Base-by-base conservation (phyloP, 2,113 vertebrate genomes). In the Psittacus erithacus region DNA sequence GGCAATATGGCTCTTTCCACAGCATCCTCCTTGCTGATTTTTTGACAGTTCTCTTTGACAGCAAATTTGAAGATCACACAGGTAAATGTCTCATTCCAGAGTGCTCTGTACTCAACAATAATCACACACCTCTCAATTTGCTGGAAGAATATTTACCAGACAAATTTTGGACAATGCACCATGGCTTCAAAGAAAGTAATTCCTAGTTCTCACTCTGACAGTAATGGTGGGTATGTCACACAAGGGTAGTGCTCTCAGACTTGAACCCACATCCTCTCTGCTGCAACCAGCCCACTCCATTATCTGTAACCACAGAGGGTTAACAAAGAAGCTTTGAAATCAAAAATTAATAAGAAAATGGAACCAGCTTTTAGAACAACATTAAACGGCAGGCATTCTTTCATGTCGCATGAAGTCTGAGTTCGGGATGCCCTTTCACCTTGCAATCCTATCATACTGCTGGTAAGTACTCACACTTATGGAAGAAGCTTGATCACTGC, bases 81-180 rank as follows among this genome's bases (percentile, higher is more conserved):
- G 44, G 29, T n/a, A 84, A 75, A 0, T 0, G 55, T 24, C 52
- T 83, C 8, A 10, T 74, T 35, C 71, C 1, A 0, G 17, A 2
- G 6, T 4, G 13, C 43, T 49, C 64, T 39, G 28, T 13, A 12
- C 23, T 15, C 69, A 31, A n/a, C 2, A 2, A 33, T 52, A 53
- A 69, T 3, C 38, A 44, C 0, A 2, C 3, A 11, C 4, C 35
- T 57, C 73, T 70, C 12, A 4, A 12, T 70, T 59, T 31, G 35
- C 71, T 49, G 28, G 16, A 41, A 52, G 27, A 76, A 13, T 31
- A 49, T 62, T 77, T 25, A 35, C 49, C 27, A 57, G 53, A 62
- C 3, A 22, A 19, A 82, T 44, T 49, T 19, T 28, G 22, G 38
- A 33, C 55, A 64, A 68, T 6, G 22, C 39, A 55, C 33, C 31